Percentiles rank a stretch among this genome's conserved stretches.
Evolutionary conservation across 2,888 invertebrate species (phyloP).

Genomic region (Diachrysia chrysitis): DNA sequence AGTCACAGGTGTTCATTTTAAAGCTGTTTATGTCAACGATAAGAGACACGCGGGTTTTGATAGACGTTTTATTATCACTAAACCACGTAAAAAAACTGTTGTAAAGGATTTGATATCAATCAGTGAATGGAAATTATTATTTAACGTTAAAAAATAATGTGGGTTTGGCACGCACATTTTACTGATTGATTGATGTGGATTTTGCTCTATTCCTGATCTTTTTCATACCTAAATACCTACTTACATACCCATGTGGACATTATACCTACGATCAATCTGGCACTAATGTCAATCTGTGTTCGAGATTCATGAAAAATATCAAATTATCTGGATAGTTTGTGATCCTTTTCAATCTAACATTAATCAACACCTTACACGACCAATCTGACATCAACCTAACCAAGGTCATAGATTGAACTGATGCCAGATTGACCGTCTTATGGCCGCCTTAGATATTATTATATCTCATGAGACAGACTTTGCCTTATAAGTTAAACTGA

Average conservation of each 20-base stretch:
- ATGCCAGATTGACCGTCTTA: no score
- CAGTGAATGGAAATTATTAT: background rate
- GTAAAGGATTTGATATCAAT: background rate
- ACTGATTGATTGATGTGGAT: background rate
- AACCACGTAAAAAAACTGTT: background rate
- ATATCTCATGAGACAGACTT: background rate
- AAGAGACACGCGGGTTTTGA: conserved; percentile 36
- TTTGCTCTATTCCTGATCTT: background rate
- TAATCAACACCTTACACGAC: no score
- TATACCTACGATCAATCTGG: no score
- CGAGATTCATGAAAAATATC: no score
- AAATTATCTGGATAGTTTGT: no score
- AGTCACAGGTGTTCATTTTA: conserved; percentile 61
- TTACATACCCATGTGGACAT: no score
- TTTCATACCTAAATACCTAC: no score
- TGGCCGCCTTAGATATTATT: no score
- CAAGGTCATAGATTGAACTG: no score
- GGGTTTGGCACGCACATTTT: background rate
- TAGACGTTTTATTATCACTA: background rate
- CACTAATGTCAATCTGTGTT: no score
- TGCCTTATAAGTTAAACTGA: background rate
- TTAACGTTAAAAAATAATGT: background rate
- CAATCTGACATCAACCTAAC: no score
- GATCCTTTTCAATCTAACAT: no score
- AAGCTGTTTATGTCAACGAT: conserved; percentile 30